Conservation (phyloP, 2,888 invertebrate species). For the Embidobia sp. region DNA sequence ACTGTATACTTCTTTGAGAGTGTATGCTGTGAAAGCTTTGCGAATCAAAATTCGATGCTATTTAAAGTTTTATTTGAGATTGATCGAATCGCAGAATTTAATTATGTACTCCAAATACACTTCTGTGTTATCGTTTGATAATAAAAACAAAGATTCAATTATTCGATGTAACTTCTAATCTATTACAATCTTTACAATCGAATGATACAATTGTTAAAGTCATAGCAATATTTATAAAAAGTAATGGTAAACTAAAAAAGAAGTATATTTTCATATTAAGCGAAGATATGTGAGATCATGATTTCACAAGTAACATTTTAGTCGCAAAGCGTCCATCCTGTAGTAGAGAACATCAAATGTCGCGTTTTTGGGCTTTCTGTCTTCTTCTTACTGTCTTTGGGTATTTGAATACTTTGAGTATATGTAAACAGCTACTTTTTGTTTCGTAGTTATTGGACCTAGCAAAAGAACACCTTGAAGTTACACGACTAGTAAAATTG, state of each 20-base stretch:
- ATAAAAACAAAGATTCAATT: too few species aligned
- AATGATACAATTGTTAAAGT: too few species aligned
- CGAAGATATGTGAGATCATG: not conserved
- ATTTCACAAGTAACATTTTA: conserved; percentile 2
- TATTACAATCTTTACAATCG: too few species aligned
- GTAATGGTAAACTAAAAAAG: too few species aligned
- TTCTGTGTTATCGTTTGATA: not conserved
- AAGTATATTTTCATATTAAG: too few species aligned
- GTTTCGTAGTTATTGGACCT: conserved; percentile 29
- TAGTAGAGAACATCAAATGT: conserved; percentile 15
- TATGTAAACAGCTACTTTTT: conserved; percentile 22
- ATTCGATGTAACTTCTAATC: too few species aligned
- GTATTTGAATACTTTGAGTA: conserved; percentile 30
- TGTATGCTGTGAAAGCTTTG: conserved; percentile 41
- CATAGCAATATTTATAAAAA: too few species aligned
- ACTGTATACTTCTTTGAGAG: conserved; percentile 26
- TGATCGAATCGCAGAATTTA: conserved; percentile 43
- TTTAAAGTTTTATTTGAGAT: conserved; percentile 37
- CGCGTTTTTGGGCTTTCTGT: conserved; percentile 39
- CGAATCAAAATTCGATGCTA: conserved; percentile 41
- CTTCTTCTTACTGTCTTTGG: conserved; percentile 29
- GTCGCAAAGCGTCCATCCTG: conserved; percentile 34
- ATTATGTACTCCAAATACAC: conserved; percentile 11
- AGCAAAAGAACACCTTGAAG: conserved; percentile 30
- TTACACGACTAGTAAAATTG: not conserved